Base-by-base conservation (phyloP, 2,113 vertebrate species). In the Cynoglossus semilaevis region DNA sequence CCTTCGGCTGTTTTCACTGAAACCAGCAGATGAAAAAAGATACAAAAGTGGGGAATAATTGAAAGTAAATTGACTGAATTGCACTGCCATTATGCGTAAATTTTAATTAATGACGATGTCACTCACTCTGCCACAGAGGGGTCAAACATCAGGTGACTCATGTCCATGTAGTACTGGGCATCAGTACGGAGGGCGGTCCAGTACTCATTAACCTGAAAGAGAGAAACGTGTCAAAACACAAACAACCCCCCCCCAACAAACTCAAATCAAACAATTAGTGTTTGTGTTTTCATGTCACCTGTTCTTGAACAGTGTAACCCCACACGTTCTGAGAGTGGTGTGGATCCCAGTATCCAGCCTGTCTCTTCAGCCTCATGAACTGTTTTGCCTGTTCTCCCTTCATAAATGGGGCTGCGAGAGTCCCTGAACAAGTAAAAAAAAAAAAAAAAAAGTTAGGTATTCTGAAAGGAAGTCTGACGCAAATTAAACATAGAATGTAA, bases 141-240 rank as follows among this genome's bases (percentile, higher is more conserved):
- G 58, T 89, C 85, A 65, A 89, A 90, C 83, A 89, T 84, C 72
- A 90, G 19, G 70, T 69, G 51, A 11, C 79, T 46, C 80, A 89
- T 87, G 75, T 91, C 88, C 76, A 89, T 85, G 68, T 87, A 88
- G 70, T 84, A 88, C 68, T 89, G 87, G 37, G 79, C 79, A 29
- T 85, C 57, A 41, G 83, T 69, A 36, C 83, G 70, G 14, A 90
- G 11, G 4, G 73, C 67, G 7, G 84, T 88, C 80, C 79, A 89
- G 57, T 89, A 86, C 59, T 90, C 85, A 45, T 81, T 89, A 7
- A 48, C 85, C 89, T 89, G 56, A 43, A n/a, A n/a, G n/a, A 29
- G 8, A 73, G 18, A 69, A 3, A 45, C 1, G 1, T 42, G n/a
- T 51, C 8, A 35, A 19, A 1, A 5, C n/a, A n/a, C n/a, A n/a